Base-by-base conservation (phyloP, 2,888 invertebrate species). In the Eledona agricola region DNA sequence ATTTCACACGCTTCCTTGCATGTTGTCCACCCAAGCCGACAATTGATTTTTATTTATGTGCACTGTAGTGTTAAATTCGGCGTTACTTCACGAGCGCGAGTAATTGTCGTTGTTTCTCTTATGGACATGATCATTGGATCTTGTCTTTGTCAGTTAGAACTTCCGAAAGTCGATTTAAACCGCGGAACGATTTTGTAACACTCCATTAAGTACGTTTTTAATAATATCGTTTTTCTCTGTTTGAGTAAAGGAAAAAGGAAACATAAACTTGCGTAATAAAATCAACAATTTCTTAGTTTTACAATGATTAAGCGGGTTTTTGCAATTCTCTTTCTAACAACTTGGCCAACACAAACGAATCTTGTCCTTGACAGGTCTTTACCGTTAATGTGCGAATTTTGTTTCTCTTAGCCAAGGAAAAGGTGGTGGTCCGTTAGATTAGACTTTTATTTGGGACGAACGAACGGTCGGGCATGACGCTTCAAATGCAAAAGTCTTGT, bases 371-470 rank as follows among this genome's bases (percentile, higher is more conserved):
- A 11, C n/a, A 23, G 15, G 26, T 28, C 9, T 11, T 40, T 40
- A 17, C 16, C 26, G 40, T 40, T 40, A 26, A 26, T n/a, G n/a
- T n/a, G n/a, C n/a, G n/a, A n/a, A n/a, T n/a, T n/a, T n/a, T n/a
- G n/a, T n/a, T n/a, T n/a, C n/a, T n/a, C n/a, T n/a, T n/a, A n/a
- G n/a, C n/a, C n/a, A n/a, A n/a, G n/a, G n/a, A n/a, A n/a, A n/a
- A n/a, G n/a, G n/a, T n/a, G 19, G 11, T 2, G 23, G 4, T 28
- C 40, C 40, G 40, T 40, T 40, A 40, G 9, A 11, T 16, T 4
- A 9, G 11, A 15, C 26, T 40, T n/a, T 37, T 23, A 40, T 40
- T 40, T 13, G 11, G 40, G 40, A 19, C 40, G 28, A 40, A 38
- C 34, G 11, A 3, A 26, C 9, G 4, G 20, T n/a, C 20, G 16